Evolutionary conservation across 64 coral and sea anemone species (phyloP).

Genomic region (Orbicella faveolata): DNA sequence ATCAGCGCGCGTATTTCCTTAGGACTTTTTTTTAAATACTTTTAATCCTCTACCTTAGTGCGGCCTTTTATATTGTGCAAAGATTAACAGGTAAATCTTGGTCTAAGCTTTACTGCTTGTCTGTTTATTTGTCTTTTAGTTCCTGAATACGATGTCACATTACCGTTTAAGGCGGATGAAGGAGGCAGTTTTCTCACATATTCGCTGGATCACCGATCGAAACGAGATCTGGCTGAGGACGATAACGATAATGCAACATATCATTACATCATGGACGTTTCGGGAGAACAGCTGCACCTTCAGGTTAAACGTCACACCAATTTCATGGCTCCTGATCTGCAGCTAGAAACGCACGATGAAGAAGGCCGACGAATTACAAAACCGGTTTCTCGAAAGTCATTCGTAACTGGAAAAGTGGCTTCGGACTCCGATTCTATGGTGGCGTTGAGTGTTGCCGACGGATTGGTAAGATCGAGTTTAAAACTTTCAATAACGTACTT

Average conservation of each 20-base stretch:
- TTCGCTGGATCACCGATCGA: neutral
- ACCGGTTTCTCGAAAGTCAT: neutral
- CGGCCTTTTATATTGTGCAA: no score
- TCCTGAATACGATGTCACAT: conserved; percentile 48
- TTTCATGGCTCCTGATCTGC: conserved; percentile 20
- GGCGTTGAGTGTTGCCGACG: conserved; percentile 25
- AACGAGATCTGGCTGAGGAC: neutral
- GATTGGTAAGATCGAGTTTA: conserved; percentile 37
- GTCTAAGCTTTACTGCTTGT: neutral
- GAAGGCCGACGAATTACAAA: conserved; percentile 16
- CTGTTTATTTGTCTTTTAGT: neutral
- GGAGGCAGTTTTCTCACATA: neutral
- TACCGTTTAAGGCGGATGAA: conserved; percentile 22
- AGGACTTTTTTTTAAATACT: no score
- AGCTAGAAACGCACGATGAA: conserved; percentile 11
- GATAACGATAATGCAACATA: neutral
- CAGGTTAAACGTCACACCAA: conserved; percentile 30
- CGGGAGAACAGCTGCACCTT: conserved; percentile 11
- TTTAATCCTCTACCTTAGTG: no score
- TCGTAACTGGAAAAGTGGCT: conserved; percentile 23
- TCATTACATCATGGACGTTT: conserved; percentile 15
- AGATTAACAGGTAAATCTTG: no score
- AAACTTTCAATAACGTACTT: no score
- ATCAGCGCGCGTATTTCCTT: no score
- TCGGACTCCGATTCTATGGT: conserved; percentile 49